Evolutionary conservation across 2,888 invertebrate species (phyloP), one percentile per base, ranked within the genome.

Genomic region (Kuschelorhynchus macadamiae): DNA sequence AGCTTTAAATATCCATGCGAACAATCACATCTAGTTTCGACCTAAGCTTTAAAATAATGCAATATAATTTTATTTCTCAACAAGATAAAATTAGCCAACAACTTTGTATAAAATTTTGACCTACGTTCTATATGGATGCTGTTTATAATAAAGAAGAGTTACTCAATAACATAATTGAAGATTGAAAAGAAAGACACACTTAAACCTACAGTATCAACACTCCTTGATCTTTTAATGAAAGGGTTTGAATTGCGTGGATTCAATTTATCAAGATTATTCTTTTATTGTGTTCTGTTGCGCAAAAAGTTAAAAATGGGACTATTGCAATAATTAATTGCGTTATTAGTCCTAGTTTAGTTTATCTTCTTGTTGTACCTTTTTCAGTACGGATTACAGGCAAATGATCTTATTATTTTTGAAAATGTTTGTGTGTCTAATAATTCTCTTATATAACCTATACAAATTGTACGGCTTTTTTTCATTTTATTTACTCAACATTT

Each of bases 171-270:
- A 18, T 32, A 46, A 57, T 14, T 55, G 25, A 39, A 55, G 41
- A 41, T 20, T 20, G 55, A 14, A 33, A 9, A 49, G 11, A 49
- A 14, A 32, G 33, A 32, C 57, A 57, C 57, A n/a, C 46, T 49
- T 32, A 32, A 59, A 36, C 59, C 36, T 47, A 47, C 59, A 20
- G n/a, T 50, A 57, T 42, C 44, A 46, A 47, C 59, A 36, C 47
- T 46, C 47, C 47, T 59, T 59, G 20, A 36, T 47, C 33, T 59
- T 59, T 59, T 46, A 30, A 55, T 39, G 39, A 55, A 55, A 25
- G 39, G 55, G 32, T 39, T 46, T 33, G 11, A 32, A 47, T 18
- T 47, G 46, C 47, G 47, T 47, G 59, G 47, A 36, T 20, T 57
- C 14, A 3, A 53, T 39, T 21, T 12, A 39, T 53, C 53, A 53